Evolutionary conservation across 2,888 invertebrate species (phyloP).

Genomic region (Scaptomyza polygonia): DNA sequence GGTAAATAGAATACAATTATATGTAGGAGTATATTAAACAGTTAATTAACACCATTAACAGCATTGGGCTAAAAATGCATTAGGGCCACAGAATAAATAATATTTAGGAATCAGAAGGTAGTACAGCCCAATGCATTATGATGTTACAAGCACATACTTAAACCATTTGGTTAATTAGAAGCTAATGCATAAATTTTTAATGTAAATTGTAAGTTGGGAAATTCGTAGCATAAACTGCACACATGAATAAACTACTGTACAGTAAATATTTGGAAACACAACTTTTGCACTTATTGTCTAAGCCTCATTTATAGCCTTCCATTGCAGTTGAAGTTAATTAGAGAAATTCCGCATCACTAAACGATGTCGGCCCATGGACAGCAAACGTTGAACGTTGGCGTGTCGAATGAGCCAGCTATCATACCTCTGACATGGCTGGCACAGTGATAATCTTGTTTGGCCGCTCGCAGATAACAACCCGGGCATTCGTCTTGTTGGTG

Average conservation of each 20-base stretch:
- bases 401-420: constrained; percentile 79
- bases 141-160: constrained; percentile 19
- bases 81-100: constrained; percentile 1
- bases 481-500: constrained; percentile 80
- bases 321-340: constrained; percentile 37
- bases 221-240: constrained; percentile 55
- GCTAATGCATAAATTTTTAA: constrained; percentile 58
- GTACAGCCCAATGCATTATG: constrained; percentile 9
- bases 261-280: constrained; percentile 38
- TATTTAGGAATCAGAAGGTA: neutral
- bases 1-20: constrained; percentile 48
- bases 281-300: constrained; percentile 74
- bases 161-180: constrained; percentile 14
- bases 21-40: constrained; percentile 24
- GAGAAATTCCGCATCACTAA: constrained; percentile 73
- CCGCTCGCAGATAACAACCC: constrained; percentile 82
- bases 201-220: constrained; percentile 43
- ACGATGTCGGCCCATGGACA: constrained; percentile 69
- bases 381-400: constrained; percentile 68
- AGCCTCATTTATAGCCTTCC: constrained; percentile 56
- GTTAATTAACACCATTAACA: constrained; percentile 37
- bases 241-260: neutral
- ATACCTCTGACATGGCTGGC: constrained; percentile 84
- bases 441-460: constrained; percentile 75
- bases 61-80: constrained; percentile 4